Evolutionary conservation across 92 coral and sea anemone genomes (phyloP).

Genomic region (Palythoa caribaeorum): DNA sequence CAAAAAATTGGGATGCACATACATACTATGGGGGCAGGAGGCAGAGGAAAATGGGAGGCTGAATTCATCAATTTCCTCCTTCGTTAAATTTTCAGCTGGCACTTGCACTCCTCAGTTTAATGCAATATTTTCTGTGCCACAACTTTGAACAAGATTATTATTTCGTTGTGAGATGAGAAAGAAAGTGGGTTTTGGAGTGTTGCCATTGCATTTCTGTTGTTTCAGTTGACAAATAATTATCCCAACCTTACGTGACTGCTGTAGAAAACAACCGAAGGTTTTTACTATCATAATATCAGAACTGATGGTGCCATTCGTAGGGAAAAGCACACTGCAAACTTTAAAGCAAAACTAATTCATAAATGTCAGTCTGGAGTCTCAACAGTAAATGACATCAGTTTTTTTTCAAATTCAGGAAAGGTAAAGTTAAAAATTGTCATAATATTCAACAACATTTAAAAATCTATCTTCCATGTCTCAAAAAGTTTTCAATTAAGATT

Average conservation of each 20-base stretch:
- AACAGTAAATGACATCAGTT: no score
- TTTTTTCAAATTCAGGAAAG: no score
- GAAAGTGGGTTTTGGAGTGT: not conserved
- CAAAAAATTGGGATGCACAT: not conserved
- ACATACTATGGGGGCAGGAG: not conserved
- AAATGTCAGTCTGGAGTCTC: no score
- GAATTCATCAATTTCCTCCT: not conserved
- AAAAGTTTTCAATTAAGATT: no score
- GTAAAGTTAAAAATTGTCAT: no score
- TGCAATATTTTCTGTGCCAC: constrained; percentile 6
- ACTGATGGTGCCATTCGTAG: no score
- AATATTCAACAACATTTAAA: no score
- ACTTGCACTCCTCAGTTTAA: not conserved
- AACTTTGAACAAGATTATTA: not conserved
- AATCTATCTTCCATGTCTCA: no score
- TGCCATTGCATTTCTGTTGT: not conserved
- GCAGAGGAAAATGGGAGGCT: not conserved
- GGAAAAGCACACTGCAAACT: no score
- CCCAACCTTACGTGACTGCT: not conserved
- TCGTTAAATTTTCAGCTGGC: not conserved
- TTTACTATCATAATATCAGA: not conserved
- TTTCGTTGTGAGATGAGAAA: not conserved
- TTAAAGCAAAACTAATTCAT: no score
- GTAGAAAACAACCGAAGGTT: not conserved
- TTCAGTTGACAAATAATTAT: not conserved